Conservation (phyloP, 2,797 vertebrate genomes). For the Arnoldichthys spilopterus region DNA sequence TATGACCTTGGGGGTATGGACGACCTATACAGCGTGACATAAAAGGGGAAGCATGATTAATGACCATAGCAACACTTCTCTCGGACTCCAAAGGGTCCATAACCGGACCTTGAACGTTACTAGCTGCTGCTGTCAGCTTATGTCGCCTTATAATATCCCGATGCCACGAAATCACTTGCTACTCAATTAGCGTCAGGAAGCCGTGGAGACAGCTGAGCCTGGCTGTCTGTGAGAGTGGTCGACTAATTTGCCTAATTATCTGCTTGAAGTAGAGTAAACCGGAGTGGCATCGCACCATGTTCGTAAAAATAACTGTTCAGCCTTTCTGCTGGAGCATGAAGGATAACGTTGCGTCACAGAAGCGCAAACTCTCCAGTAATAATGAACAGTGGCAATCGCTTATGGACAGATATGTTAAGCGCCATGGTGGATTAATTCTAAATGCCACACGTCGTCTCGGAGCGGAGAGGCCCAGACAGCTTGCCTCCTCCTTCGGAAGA, state of each 20-base stretch:
- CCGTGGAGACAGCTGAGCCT: slow-evolving; percentile 15
- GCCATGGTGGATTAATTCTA: slow-evolving; percentile 46
- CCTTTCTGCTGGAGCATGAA: slow-evolving; percentile 28
- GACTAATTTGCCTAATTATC: slow-evolving; percentile 35
- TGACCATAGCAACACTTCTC: neutral
- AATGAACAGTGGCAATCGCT: slow-evolving; percentile 29
- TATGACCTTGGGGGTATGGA: slow-evolving; percentile 4
- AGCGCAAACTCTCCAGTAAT: neutral
- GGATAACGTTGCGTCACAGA: slow-evolving; percentile 1
- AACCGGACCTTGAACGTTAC: slow-evolving; percentile 11
- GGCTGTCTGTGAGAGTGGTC: slow-evolving; percentile 35
- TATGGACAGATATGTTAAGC: slow-evolving; percentile 18
- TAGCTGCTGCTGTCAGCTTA: slow-evolving; percentile 3
- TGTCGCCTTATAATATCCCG: slow-evolving; percentile 21
- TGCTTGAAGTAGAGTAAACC: slow-evolving; percentile 38
- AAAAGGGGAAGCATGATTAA: slow-evolving; percentile 20
- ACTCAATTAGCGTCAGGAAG: slow-evolving; percentile 23
- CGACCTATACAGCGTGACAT: slow-evolving; percentile 8
- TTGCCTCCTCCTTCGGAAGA: no score
- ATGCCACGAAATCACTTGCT: slow-evolving; percentile 12
- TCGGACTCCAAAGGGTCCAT: neutral
- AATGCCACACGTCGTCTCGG: neutral
- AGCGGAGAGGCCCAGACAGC: neutral
- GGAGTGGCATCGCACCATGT: slow-evolving; percentile 28
- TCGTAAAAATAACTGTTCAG: slow-evolving; percentile 32